These are phyloP conservation scores for Elmis aenea DNA, from an alignment of 2,888 invertebrate species.

Conservation along the genomic window DNA sequence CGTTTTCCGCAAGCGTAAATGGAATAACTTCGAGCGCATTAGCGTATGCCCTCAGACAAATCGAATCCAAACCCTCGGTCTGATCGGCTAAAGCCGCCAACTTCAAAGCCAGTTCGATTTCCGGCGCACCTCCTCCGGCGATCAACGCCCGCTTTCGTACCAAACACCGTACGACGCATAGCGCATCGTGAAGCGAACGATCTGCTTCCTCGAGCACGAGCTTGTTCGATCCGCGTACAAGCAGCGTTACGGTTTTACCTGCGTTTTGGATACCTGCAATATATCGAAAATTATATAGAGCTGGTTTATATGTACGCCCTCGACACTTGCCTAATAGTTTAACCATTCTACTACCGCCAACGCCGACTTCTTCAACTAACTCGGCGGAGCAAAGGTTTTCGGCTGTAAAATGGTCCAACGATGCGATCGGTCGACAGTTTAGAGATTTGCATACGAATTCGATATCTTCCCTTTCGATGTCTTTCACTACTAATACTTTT, in stretches of 20 bases:
- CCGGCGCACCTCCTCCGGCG: conserved; percentile 96
- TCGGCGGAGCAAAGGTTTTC: conserved; percentile 92
- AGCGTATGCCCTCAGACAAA: conserved; percentile 92
- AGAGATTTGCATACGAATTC: conserved; percentile 95
- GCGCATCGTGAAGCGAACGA: conserved; percentile 76
- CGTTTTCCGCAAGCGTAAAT: conserved; percentile 86
- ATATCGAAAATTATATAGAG: conserved; percentile 11
- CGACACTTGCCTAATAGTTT: conserved; percentile 51
- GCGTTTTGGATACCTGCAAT: conserved; percentile 61
- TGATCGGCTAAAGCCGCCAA: conserved; percentile 77
- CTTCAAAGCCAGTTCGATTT: conserved; percentile 87
- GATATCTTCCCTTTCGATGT: conserved; percentile 96
- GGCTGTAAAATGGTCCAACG: conserved; percentile 93
- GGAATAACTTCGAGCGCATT: conserved; percentile 94
- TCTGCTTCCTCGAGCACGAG: conserved; percentile 77
- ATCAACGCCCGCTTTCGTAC: conserved; percentile 89
- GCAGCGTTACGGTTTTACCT: conserved; percentile 87
- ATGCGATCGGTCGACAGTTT: conserved; percentile 93
- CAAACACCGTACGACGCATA: conserved; percentile 91
- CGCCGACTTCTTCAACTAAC: conserved; percentile 87
- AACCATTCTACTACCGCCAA: conserved; percentile 85
- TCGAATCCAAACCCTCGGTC: conserved; percentile 87
- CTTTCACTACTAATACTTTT: conserved; percentile 97
- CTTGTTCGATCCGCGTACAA: conserved; percentile 86
- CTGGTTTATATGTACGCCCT: conserved; percentile 1